Evolutionary conservation across 2,113 vertebrate genomes (phyloP).

Genomic region (Zosterops borbonicus): DNA sequence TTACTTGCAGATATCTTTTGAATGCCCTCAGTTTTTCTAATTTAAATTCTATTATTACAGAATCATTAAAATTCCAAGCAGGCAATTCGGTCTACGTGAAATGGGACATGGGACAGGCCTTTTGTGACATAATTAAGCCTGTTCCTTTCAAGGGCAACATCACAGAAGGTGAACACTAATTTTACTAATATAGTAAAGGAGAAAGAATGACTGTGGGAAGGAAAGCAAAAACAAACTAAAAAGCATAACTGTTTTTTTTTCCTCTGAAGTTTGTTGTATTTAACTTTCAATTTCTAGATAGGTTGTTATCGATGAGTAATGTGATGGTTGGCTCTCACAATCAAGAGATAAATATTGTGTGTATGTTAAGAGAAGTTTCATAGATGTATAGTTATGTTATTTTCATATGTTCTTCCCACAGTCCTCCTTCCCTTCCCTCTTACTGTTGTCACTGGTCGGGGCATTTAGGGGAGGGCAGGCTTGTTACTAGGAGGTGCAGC

Average conservation of each 20-base stretch:
- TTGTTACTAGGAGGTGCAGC: neutral
- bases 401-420: neutral
- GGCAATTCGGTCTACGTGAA: conserved; percentile 17
- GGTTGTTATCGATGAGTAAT: neutral
- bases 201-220: neutral
- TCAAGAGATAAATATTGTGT: neutral
- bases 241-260: neutral
- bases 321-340: neutral
- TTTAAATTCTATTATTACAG: conserved; percentile 50
- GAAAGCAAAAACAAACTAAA: neutral
- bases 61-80: conserved; percentile 59
- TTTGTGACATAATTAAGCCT: conserved; percentile 48
- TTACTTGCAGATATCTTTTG: conserved; percentile 21
- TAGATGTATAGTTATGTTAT: neutral
- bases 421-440: neutral
- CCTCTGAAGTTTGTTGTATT: neutral
- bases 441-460: neutral
- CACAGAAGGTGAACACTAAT: conserved; percentile 44
- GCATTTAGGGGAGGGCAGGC: neutral
- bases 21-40: conserved; percentile 39
- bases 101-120: neutral
- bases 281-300: conserved; percentile 37
- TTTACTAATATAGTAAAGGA: conserved; percentile 41
- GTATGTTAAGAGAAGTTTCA: neutral
- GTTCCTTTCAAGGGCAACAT: conserved; percentile 1